A percentile compares a stretch with the other conserved stretches of the same genome.
These are phyloP conservation scores for Drosophila meridionalis DNA, from an alignment of 2,888 invertebrate genomes.

Conservation along the genomic window DNA sequence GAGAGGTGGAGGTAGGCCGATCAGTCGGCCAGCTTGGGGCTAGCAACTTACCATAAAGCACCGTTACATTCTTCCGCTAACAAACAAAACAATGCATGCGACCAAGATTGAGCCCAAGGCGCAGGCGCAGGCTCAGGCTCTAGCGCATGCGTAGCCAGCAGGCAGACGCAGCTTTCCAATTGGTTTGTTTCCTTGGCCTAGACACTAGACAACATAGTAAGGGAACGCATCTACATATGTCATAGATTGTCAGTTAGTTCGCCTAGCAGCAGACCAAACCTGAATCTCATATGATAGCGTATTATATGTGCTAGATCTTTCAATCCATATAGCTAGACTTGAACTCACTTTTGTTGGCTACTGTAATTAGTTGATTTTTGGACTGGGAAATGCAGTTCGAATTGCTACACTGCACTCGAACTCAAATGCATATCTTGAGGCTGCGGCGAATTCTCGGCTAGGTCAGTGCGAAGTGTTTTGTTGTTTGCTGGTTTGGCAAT, in stretches of 20 bases:
- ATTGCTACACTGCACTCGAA: constrained; percentile 29
- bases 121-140: constrained; percentile 59
- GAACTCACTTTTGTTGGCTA: constrained; percentile 23
- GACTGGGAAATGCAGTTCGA: constrained; percentile 26
- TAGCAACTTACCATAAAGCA: constrained; percentile 78
- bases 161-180: constrained; percentile 56
- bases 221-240: constrained; percentile 33
- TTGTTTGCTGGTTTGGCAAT: constrained; percentile 52
- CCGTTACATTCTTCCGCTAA: constrained; percentile 78
- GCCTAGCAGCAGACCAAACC: background rate
- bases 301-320: too few relatives aligned
- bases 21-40: constrained; percentile 53
- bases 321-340: too few relatives aligned
- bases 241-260: constrained; percentile 12
- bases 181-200: constrained; percentile 43
- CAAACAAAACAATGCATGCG: constrained; percentile 70
- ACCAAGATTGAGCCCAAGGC: constrained; percentile 48
- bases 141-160: constrained; percentile 63
- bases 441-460: constrained; percentile 33
- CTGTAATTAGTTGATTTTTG: constrained; percentile 52
- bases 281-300: too few relatives aligned
- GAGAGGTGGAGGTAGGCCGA: constrained; percentile 11
- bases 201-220: constrained; percentile 49
- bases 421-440: constrained; percentile 59
- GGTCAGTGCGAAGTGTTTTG: constrained; percentile 35